Conservation (phyloP, 2,113 vertebrate species). For the Halichoeres trimaculatus region DNA sequence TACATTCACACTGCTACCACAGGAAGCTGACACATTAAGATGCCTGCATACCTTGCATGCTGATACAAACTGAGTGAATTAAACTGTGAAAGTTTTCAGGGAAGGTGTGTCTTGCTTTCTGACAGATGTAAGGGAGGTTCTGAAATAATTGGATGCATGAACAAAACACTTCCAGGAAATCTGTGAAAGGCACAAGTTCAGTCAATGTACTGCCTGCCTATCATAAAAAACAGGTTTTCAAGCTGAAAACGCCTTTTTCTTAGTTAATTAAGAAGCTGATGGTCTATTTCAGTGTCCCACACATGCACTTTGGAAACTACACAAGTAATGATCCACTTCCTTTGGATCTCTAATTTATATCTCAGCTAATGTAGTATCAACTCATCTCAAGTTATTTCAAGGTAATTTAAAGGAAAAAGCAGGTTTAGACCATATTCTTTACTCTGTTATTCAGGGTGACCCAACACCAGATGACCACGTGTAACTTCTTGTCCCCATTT, state of each 20-base stretch:
- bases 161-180: background rate
- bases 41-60: slow-evolving; percentile 21
- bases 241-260: background rate
- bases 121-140: background rate
- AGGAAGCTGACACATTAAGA: slow-evolving; percentile 61
- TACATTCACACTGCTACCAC: slow-evolving; percentile 10
- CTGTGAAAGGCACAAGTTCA: background rate
- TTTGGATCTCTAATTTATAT: background rate
- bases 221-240: background rate
- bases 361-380: too few species aligned
- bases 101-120: slow-evolving; percentile 29
- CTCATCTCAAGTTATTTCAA: too few species aligned
- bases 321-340: background rate
- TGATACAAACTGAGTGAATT: slow-evolving; percentile 10
- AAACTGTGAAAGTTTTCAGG: background rate
- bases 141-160: background rate
- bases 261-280: background rate
- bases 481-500: too few species aligned
- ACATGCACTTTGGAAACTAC: background rate
- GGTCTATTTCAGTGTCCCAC: background rate
- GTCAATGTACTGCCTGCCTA: background rate
- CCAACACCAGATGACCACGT: too few species aligned
- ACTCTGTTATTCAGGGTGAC: too few species aligned
- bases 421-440: too few species aligned
- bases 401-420: too few species aligned